A percentile compares a stretch with the other conserved stretches of the same genome.
Conservation (phyloP, 1,140 invertebrate genomes). For the Heliconius eleuchia region DNA sequence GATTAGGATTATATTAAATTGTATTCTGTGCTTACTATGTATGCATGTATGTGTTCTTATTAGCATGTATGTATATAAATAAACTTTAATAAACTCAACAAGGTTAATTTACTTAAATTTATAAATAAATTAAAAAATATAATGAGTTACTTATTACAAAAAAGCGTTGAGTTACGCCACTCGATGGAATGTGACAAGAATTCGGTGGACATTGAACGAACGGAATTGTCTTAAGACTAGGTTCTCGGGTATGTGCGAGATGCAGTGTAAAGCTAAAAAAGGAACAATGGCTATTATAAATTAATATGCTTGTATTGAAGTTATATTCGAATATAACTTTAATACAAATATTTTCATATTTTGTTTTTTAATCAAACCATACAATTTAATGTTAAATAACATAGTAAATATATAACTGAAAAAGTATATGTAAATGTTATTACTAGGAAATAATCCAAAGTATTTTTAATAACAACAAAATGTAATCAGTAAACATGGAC, state of each 20-base stretch:
- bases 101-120: background rate
- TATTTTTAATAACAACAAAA: background rate
- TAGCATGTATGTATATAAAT: background rate
- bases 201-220: too few relatives aligned
- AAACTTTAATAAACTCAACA: background rate
- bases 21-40: background rate
- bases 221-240: too few relatives aligned
- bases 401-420: background rate
- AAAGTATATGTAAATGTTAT: background rate
- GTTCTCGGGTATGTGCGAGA: too few relatives aligned
- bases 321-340: too few relatives aligned
- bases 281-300: too few relatives aligned
- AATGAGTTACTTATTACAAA: too few relatives aligned
- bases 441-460: background rate
- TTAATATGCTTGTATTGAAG: too few relatives aligned
- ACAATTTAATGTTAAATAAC: background rate
- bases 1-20: conserved; percentile 13
- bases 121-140: background rate
- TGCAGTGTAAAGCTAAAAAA: too few relatives aligned
- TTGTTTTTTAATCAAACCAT: background rate
- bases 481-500: background rate
- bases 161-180: too few relatives aligned
- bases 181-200: too few relatives aligned
- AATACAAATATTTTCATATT: too few relatives aligned
- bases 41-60: background rate